Evolutionary conservation across 2,113 vertebrate genomes (phyloP).

Genomic region (Daubentonia madagascariensis): DNA sequence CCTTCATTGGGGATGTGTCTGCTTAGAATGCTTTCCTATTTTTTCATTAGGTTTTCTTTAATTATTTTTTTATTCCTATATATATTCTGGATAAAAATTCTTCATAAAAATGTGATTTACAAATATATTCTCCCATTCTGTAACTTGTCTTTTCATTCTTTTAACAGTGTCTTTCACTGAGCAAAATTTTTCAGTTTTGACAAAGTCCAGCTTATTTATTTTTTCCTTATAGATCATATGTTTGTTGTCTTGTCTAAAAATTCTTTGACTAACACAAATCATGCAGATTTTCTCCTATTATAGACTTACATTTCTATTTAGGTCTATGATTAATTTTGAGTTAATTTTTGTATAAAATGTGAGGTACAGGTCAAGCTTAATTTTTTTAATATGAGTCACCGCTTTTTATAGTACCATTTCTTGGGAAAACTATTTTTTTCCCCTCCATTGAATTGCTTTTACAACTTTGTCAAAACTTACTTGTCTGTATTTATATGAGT

Average conservation of each 20-base stretch:
- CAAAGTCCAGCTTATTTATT: background rate
- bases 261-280: background rate
- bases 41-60: background rate
- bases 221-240: background rate
- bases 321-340: background rate
- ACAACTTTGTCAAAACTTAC: background rate
- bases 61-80: background rate
- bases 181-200: background rate
- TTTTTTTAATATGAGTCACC: background rate
- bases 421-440: background rate
- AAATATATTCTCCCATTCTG: background rate
- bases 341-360: background rate
- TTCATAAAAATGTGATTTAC: background rate
- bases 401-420: background rate
- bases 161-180: background rate
- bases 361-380: background rate
- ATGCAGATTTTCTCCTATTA: background rate
- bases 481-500: background rate
- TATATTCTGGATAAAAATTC: background rate
- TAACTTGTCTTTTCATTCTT: background rate
- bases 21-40: background rate
- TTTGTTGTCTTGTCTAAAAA: background rate
- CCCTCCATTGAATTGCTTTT: background rate
- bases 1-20: background rate
- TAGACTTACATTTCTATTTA: background rate